Evolutionary conservation across 2,888 invertebrate species (phyloP).

Genomic region (Disparrhopalites patrizii): DNA sequence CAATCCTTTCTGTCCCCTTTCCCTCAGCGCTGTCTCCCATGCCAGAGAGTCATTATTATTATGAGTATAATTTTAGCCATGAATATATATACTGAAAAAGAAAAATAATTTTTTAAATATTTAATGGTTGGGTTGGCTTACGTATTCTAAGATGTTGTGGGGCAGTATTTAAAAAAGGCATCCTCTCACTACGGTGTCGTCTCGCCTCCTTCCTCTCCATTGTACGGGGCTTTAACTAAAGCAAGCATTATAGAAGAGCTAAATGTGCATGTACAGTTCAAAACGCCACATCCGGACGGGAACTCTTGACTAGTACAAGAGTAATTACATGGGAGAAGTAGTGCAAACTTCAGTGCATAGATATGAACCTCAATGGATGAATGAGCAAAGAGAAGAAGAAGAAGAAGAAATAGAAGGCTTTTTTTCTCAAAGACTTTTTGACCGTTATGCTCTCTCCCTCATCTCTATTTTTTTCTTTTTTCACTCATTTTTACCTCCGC

Average conservation of each 20-base stretch:
- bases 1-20: no score
- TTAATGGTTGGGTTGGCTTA: constrained; percentile 9
- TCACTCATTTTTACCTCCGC: no score
- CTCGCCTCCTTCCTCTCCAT: no score
- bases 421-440: not conserved
- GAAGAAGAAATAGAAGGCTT: no score
- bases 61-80: not conserved
- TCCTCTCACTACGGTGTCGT: no score
- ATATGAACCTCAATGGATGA: constrained; percentile 11
- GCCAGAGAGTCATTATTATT: no score
- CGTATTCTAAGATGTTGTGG: not conserved
- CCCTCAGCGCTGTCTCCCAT: no score
- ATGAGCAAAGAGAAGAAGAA: constrained; percentile 4
- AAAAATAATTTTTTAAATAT: constrained; percentile 15
- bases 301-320: not conserved
- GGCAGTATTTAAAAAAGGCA: no score
- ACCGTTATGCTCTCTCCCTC: not conserved
- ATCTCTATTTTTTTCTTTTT: not conserved
- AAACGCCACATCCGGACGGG: constrained; percentile 14
- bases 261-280: not conserved
- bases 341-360: not conserved
- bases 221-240: no score
- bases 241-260: not conserved
- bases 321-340: not conserved
- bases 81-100: constrained; percentile 1